Evolutionary conservation across 2,888 invertebrate genomes (phyloP).

Genomic region (Poecilobothrus nobilitatus): DNA sequence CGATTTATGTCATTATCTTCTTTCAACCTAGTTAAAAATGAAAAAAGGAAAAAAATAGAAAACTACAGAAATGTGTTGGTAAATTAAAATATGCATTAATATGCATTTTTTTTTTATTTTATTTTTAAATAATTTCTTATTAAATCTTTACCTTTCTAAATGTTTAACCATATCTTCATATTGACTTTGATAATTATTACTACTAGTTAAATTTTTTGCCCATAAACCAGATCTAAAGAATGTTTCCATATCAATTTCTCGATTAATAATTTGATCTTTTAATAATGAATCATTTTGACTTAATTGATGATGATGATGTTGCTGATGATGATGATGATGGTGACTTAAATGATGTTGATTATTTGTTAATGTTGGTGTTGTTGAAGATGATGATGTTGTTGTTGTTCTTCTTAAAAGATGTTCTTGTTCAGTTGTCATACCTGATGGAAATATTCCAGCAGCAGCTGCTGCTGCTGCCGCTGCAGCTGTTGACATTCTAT

Average conservation of each 20-base stretch:
- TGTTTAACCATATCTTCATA: conserved; percentile 11
- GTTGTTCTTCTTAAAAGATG: neutral
- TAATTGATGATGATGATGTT: neutral
- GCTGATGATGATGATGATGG: neutral
- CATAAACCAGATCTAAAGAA: conserved; percentile 8
- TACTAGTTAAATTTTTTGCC: neutral
- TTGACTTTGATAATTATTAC: conserved; percentile 9
- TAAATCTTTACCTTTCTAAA: conserved; percentile 2
- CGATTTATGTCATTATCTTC: neutral
- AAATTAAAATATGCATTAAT: neutral
- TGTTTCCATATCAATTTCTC: conserved; percentile 11
- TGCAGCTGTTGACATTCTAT: neutral
- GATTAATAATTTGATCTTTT: neutral
- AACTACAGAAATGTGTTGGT: neutral
- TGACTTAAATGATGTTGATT: neutral
- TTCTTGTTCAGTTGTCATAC: neutral
- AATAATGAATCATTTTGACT: neutral
- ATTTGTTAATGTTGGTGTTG: neutral
- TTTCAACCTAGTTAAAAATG: neutral
- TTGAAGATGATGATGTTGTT: neutral
- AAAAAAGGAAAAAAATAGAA: too few relatives aligned
- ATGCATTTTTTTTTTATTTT: neutral
- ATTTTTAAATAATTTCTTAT: neutral
- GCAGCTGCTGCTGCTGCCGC: neutral
- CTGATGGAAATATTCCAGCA: neutral